phyloP scores from a whole-genome alignment of 2,888 invertebrate species.

The Laothoe populi region DNA sequence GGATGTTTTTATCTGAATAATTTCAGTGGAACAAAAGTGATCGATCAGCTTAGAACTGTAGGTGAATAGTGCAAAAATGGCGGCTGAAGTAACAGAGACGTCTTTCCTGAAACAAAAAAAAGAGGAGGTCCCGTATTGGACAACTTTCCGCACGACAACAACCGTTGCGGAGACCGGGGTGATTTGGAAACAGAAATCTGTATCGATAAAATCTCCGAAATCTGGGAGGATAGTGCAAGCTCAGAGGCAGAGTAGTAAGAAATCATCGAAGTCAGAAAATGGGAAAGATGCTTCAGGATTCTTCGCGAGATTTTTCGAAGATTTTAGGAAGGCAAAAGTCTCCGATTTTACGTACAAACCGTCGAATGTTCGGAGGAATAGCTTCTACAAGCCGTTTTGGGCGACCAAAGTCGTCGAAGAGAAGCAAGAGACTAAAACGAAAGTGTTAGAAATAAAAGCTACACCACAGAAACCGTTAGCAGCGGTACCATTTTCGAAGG shows the following conservation, averaged over 20 bases:
- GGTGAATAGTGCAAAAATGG: slow-evolving; percentile 48
- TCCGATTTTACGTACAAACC: slow-evolving; percentile 68
- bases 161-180: slow-evolving; percentile 50
- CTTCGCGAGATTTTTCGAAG: slow-evolving; percentile 63
- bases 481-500: slow-evolving; percentile 7
- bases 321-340: slow-evolving; percentile 66
- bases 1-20: background rate
- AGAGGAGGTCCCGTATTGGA: slow-evolving; percentile 61
- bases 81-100: slow-evolving; percentile 60
- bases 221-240: slow-evolving; percentile 56
- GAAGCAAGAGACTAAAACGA: slow-evolving; percentile 38
- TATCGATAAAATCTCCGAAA: slow-evolving; percentile 70
- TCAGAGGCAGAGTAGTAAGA: slow-evolving; percentile 21
- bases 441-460: slow-evolving; percentile 30
- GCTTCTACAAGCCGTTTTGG: slow-evolving; percentile 72
- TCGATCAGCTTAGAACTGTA: background rate
- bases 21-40: background rate
- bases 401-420: slow-evolving; percentile 59
- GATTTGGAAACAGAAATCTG: slow-evolving; percentile 67
- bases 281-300: slow-evolving; percentile 47
- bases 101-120: slow-evolving; percentile 56
- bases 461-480: background rate
- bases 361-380: slow-evolving; percentile 60
- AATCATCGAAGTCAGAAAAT: slow-evolving; percentile 35
- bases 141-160: slow-evolving; percentile 52